Conservation (phyloP, 2,888 invertebrate genomes). For the Julus scanicus region DNA sequence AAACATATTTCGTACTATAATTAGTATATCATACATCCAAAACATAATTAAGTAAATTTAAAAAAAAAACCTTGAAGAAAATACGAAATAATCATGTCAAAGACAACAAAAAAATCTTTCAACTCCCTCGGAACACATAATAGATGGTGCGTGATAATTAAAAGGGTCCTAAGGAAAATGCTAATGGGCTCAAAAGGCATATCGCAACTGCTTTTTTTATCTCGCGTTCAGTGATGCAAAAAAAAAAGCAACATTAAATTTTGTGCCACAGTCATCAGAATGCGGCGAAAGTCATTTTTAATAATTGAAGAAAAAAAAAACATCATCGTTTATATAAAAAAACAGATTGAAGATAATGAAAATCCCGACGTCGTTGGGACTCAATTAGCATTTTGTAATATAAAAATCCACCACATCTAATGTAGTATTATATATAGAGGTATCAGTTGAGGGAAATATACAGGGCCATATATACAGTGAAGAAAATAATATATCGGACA, state of each 20-base stretch:
- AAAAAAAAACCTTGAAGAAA: neutral
- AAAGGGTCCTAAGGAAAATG: neutral
- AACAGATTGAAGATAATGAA: slow-evolving; percentile 19
- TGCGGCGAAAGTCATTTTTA: neutral
- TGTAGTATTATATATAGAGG: neutral
- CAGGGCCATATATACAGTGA: too few species aligned
- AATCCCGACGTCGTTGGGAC: neutral
- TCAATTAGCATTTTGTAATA: neutral
- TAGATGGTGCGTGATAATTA: slow-evolving; percentile 20
- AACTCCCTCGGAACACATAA: neutral
- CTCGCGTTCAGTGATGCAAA: slow-evolving; percentile 22
- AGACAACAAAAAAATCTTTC: neutral
- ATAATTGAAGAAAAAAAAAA: neutral
- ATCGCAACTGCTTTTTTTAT: neutral
- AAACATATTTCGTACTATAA: too few species aligned
- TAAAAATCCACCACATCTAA: neutral
- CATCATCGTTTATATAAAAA: neutral
- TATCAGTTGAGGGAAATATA: neutral
- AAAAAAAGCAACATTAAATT: neutral
- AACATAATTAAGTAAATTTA: too few species aligned
- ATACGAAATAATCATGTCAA: neutral
- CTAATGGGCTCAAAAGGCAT: neutral
- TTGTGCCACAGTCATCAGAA: neutral
- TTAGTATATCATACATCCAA: too few species aligned
- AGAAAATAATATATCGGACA: too few species aligned